Percentiles rank a stretch among this genome's conserved stretches.
Conservation (phyloP, 1,140 invertebrate genomes). For the Drosophila lacertosa region DNA sequence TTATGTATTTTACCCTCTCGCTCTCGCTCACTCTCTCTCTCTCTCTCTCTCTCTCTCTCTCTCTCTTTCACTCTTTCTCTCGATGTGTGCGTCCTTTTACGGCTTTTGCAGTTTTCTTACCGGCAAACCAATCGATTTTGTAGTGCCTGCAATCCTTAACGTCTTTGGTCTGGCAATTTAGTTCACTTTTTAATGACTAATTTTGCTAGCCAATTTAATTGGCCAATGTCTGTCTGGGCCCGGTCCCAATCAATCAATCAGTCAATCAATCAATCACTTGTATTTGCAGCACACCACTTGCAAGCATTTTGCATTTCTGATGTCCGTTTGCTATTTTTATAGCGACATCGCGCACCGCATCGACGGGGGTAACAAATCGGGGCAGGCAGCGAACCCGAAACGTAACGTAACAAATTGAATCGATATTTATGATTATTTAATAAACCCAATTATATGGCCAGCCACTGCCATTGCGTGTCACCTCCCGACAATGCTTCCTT, state of each 20-base stretch:
- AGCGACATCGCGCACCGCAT: slow-evolving; percentile 5
- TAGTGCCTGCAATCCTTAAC: slow-evolving; percentile 44
- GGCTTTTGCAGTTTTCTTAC: slow-evolving; percentile 33
- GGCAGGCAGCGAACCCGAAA: slow-evolving; percentile 3
- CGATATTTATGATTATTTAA: slow-evolving; percentile 83
- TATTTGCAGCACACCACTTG: slow-evolving; percentile 43
- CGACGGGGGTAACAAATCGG: slow-evolving; percentile 5
- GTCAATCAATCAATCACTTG: slow-evolving; percentile 38
- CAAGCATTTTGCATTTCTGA: slow-evolving; percentile 62
- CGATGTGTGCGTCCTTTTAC: slow-evolving; percentile 17
- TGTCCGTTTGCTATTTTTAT: slow-evolving; percentile 52
- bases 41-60: slow-evolving; percentile 5
- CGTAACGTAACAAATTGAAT: slow-evolving; percentile 43
- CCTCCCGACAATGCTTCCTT: not conserved
- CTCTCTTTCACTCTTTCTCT: slow-evolving; percentile 14
- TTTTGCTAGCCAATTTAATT: slow-evolving; percentile 53
- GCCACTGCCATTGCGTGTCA: slow-evolving; percentile 31
- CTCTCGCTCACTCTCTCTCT: slow-evolving; percentile 21
- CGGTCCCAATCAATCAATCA: slow-evolving; percentile 35
- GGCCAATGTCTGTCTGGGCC: slow-evolving; percentile 24
- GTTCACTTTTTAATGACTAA: slow-evolving; percentile 74
- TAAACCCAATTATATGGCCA: slow-evolving; percentile 71
- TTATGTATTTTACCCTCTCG: slow-evolving; percentile 32
- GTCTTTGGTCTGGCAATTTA: slow-evolving; percentile 22
- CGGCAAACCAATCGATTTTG: slow-evolving; percentile 44